Evolutionary conservation across 1,140 invertebrate genomes (phyloP), one percentile per base, ranked within the genome.

Genomic region (Acromyrmex charruanus): DNA sequence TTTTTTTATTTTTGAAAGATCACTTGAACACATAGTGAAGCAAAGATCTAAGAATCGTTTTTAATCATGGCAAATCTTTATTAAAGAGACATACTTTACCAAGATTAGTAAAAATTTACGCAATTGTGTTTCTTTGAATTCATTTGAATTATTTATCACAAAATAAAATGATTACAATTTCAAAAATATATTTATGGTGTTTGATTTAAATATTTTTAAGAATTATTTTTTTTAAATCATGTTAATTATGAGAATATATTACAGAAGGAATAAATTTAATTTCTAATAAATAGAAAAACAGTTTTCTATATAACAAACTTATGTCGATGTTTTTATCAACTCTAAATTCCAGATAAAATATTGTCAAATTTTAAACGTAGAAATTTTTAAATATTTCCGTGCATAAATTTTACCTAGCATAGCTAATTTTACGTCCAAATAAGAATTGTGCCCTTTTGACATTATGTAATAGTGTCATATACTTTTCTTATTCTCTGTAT

Each of bases 81-180:
- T 49, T 49, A n/a, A 59, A 12, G 35, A 49, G 18, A 44, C 16
- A n/a, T 28, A 71, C 35, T 82, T 25, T 21, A 58, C 10, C 31
- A 49, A 39, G 53, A 6, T 59, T 82, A 82, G 72, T 82, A 71
- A 72, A 72, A 82, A 82, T 82, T 82, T 21, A 82, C 25, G 12
- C 35, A 61, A 72, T 61, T 82, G 5, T 5, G 18, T 82, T 59
- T 49, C 35, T 49, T 72, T 31, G 25, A 82, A 25, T 10, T 6
- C 6, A 3, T 44, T 72, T 0, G 18, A 72, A 49, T 53, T 59
- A 12, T 49, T 31, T 31, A 35, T 44, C 16, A n/a, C 59, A 12
- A 58, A 39, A 21, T 12, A 5, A 39, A 16, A 35, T 3, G 3
- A n/a, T 9, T 79, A 12, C 21, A n/a, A 25, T 59, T 58, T 69